Percentiles rank a stretch among this genome's conserved stretches.
These are phyloP conservation scores for Phytoseiulus persimilis DNA, from an alignment of 2,888 invertebrate species.

Conservation along the genomic window DNA sequence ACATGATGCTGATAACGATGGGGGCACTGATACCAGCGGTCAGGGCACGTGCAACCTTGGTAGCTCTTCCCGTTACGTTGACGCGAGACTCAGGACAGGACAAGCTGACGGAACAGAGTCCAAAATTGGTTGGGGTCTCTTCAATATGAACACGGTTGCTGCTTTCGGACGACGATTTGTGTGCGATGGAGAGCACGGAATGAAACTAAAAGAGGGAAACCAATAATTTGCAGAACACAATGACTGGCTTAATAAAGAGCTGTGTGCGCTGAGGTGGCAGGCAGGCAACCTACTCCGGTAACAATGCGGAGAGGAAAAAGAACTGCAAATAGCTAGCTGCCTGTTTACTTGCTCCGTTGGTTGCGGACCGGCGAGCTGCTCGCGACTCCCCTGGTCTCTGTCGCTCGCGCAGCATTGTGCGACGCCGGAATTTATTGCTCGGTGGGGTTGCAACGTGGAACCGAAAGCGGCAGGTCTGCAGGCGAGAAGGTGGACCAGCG, in stretches of 20 bases:
- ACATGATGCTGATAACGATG: too few species aligned
- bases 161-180: background rate
- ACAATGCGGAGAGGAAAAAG: background rate
- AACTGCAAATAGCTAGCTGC: background rate
- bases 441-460: background rate
- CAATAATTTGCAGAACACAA: conserved; percentile 5
- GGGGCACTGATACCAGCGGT: too few species aligned
- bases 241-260: background rate
- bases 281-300: background rate
- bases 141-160: background rate
- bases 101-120: too few species aligned
- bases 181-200: background rate
- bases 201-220: background rate
- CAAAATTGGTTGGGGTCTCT: too few species aligned
- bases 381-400: background rate
- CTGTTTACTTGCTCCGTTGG: background rate
- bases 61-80: too few species aligned
- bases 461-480: background rate
- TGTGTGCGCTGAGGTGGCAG: background rate
- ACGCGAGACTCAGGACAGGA: too few species aligned
- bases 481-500: background rate
- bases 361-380: background rate
- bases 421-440: background rate
- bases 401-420: background rate
- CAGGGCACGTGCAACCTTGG: too few species aligned